phyloP scores from a whole-genome alignment of 2,888 invertebrate genomes.

The Drosophila neotestacea region DNA sequence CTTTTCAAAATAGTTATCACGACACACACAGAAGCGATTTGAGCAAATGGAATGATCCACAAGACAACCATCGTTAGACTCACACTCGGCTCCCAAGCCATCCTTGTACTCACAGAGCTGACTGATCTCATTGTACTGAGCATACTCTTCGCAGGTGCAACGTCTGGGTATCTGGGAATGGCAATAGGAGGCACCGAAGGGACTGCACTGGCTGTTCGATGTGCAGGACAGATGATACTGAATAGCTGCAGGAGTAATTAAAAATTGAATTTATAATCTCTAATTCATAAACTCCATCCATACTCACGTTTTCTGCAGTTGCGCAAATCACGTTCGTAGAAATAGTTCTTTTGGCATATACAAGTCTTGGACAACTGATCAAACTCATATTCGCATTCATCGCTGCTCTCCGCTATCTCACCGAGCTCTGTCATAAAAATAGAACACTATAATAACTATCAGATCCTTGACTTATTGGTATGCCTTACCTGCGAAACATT shows the following conservation, averaged over 20 bases:
- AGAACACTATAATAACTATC: not conserved
- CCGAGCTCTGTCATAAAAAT: slow-evolving; percentile 76
- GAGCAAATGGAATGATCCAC: slow-evolving; percentile 81
- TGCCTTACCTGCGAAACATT: slow-evolving; percentile 82
- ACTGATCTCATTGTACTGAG: slow-evolving; percentile 79
- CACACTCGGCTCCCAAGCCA: slow-evolving; percentile 83
- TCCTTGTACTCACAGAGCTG: slow-evolving; percentile 82
- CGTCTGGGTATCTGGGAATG: slow-evolving; percentile 76
- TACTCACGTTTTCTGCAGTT: slow-evolving; percentile 84
- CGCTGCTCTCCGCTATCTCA: slow-evolving; percentile 83
- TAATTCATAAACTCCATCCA: too few relatives aligned
- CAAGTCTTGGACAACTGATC: slow-evolving; percentile 81
- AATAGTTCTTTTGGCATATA: slow-evolving; percentile 83
- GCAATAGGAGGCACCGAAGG: slow-evolving; percentile 83
- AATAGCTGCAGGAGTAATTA: slow-evolving; percentile 62
- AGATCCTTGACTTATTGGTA: too few relatives aligned
- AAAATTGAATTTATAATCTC: not conserved
- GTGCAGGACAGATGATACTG: slow-evolving; percentile 83
- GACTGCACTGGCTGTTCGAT: slow-evolving; percentile 84
- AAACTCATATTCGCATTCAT: slow-evolving; percentile 82
- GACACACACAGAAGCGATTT: slow-evolving; percentile 81
- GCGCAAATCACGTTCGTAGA: slow-evolving; percentile 81
- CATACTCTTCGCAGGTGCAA: slow-evolving; percentile 83
- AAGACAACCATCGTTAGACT: slow-evolving; percentile 76
- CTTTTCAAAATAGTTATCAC: slow-evolving; percentile 72